Base-by-base conservation (phyloP, 2,113 vertebrate genomes). In the Cephalopholis sonnerati region DNA sequence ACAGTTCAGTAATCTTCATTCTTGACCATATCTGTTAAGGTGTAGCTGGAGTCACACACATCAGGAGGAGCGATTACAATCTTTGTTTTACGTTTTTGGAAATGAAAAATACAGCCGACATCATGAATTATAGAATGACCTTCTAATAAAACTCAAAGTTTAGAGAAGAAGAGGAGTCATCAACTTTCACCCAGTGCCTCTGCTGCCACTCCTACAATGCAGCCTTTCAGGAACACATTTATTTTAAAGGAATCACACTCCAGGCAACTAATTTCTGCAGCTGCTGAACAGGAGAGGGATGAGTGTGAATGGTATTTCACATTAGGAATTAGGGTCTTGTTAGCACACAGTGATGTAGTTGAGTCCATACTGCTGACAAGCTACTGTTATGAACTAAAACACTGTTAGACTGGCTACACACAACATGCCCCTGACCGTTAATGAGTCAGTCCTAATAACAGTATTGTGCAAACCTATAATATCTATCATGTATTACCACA, bases 311-410 rank as follows among this genome's bases (percentile, higher is more conserved):
- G 24, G 9, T 41, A n/a, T 63, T 73, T n/a, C 17, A 68, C 48
- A 68, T 76, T 16, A 7, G 70, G 17, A 79, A 73, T 76, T 17
- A 18, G n/a, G n/a, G 44, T 80, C 15, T 74, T 70, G 57, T 39
- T 82, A 62, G 18, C 22, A 29, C 20, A 9, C 2, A 29, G 41
- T 9, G 12, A 46, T 25, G 17, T n/a, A 61, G 62, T 51, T 32
- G 5, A 53, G 15, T 44, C 22, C 73, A 55, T 17, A 12, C 27
- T 17, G 57, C 65, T 71, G 41, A 39, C 20, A 65, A 53, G 48
- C 36, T 41, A n/a, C 39, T 6, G 20, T 72, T 62, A 36, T 53
- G 65, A 62, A 64, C 32, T 17, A 12, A 24, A 75, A 68, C 1
- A 15, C 36, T 39, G 48, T 36, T n/a, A 22, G 6, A 58, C 11